These are phyloP conservation scores for Anguilla anguilla DNA, from an alignment of 2,797 vertebrate genomes.

Conservation along the genomic window DNA sequence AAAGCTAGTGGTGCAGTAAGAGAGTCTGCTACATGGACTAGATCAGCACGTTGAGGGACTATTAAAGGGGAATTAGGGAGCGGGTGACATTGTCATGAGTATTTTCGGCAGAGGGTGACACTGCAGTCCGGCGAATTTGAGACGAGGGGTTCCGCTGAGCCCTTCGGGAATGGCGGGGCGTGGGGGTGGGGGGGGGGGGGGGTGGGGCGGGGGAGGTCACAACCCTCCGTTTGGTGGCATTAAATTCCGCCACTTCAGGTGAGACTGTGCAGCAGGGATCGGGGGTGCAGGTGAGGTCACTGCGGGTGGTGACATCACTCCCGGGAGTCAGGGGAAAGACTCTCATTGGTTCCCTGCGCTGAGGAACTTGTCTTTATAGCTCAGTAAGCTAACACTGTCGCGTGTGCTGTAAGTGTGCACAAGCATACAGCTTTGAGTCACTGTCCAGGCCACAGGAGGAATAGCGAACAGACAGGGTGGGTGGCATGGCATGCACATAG, in stretches of 20 bases:
- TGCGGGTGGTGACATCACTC: not conserved
- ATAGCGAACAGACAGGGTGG: not conserved
- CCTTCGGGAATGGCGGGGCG: not conserved
- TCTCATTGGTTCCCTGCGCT: not conserved
- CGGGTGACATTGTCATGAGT: not conserved
- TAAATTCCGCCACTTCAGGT: not conserved
- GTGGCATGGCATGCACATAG: not conserved
- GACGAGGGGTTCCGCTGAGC: not conserved
- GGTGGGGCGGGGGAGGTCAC: not conserved
- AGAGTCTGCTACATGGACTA: not conserved
- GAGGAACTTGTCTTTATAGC: not conserved
- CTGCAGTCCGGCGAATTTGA: not conserved
- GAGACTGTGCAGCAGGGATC: not conserved
- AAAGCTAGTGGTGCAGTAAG: not conserved
- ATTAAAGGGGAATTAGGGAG: not conserved
- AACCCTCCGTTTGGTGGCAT: not conserved
- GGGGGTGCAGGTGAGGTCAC: not conserved
- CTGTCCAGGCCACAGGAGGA: not conserved
- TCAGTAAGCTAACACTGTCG: not conserved
- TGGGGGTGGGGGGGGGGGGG: not conserved
- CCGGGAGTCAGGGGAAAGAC: not conserved
- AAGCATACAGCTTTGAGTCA: not conserved
- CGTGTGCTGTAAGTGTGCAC: not conserved
- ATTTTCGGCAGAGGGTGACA: not conserved
- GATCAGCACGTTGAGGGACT: not conserved